A percentile compares a stretch with the other conserved stretches of the same genome.
phyloP scores from a whole-genome alignment of 2,797 vertebrate species.

The Novumbra hubbsi region DNA sequence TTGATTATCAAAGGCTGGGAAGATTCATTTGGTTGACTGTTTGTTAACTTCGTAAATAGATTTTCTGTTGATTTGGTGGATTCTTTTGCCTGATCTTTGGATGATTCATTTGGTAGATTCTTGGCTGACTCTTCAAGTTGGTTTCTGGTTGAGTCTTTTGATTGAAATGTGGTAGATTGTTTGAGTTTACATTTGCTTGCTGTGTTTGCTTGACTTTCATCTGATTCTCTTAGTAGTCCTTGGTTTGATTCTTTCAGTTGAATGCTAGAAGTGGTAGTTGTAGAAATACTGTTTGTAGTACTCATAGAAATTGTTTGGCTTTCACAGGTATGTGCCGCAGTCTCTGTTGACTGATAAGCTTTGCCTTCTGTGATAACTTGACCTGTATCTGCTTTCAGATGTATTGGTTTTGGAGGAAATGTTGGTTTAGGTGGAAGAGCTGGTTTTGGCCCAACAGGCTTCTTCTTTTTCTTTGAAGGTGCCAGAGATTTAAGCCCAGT shows the following conservation, averaged over 20 bases:
- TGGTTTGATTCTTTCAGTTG: neutral
- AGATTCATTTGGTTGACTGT: conserved; percentile 18
- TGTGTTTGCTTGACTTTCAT: too few species aligned
- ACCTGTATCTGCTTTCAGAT: conserved; percentile 46
- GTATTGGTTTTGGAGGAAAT: conserved; percentile 75
- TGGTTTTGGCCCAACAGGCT: conserved; percentile 65
- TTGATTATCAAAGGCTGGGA: conserved; percentile 50
- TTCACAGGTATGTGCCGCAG: conserved; percentile 45
- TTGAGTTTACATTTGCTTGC: too few species aligned
- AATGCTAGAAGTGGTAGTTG: neutral
- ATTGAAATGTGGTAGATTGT: too few species aligned
- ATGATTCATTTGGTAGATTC: too few species aligned
- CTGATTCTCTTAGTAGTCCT: too few species aligned
- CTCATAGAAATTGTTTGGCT: conserved; percentile 21
- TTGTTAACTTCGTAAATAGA: conserved; percentile 13
- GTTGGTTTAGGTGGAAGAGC: conserved; percentile 73
- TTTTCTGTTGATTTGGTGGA: neutral
- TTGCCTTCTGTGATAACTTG: conserved; percentile 51
- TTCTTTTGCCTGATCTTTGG: neutral
- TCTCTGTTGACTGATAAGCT: conserved; percentile 65
- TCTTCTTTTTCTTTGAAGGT: conserved; percentile 56
- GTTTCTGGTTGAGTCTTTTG: too few species aligned
- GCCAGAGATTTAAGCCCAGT: conserved; percentile 31
- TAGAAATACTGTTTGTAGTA: conserved; percentile 10
- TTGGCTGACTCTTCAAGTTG: too few species aligned